Conservation (phyloP, 2,113 vertebrate species). For the Thymallus thymallus region DNA sequence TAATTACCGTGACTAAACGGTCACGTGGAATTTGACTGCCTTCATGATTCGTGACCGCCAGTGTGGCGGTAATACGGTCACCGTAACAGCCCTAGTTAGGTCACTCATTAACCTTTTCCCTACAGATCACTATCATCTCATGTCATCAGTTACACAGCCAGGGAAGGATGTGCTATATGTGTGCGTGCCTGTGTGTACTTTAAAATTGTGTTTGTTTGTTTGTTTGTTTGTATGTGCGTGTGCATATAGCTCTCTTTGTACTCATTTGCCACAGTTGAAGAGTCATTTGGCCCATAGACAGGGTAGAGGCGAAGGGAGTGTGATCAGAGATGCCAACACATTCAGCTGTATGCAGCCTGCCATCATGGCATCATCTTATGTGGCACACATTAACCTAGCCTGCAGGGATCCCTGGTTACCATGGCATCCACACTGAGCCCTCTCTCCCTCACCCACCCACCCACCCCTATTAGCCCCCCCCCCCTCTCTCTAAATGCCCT, state of each 20-base stretch:
- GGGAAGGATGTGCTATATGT: neutral
- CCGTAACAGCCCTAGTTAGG: too few relatives aligned
- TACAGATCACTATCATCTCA: neutral
- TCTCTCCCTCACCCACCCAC: conserved; percentile 16
- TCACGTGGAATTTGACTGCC: too few relatives aligned
- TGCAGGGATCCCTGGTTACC: conserved; percentile 54
- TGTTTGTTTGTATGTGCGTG: neutral
- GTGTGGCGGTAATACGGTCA: too few relatives aligned
- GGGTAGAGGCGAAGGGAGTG: conserved; percentile 12
- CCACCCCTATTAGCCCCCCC: conserved; percentile 44
- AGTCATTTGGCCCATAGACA: conserved; percentile 2
- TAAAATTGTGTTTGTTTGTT: neutral
- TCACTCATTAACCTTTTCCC: neutral
- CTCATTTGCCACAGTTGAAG: neutral
- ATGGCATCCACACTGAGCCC: conserved; percentile 50
- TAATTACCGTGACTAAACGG: too few relatives aligned
- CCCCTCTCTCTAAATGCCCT: conserved; percentile 26
- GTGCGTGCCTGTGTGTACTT: neutral
- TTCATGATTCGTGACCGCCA: too few relatives aligned
- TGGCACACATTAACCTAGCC: conserved; percentile 38
- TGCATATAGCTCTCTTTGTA: neutral
- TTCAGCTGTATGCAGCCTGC: neutral
- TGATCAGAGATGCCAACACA: conserved; percentile 26
- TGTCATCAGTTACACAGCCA: neutral
- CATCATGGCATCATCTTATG: conserved; percentile 13